phyloP scores from a whole-genome alignment of 1,140 invertebrate genomes.

The Caenorhabditis briggsae region DNA sequence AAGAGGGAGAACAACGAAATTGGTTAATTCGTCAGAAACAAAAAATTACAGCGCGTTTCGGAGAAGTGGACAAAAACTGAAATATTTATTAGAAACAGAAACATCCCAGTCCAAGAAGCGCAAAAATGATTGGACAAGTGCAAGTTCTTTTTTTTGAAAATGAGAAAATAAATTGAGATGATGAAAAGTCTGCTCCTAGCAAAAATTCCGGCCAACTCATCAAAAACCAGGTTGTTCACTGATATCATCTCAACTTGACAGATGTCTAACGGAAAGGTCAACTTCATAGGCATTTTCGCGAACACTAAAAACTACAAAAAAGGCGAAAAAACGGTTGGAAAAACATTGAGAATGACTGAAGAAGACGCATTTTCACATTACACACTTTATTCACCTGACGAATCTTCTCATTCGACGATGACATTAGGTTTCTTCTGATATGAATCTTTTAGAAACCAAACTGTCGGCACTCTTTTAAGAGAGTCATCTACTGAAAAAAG shows the following conservation, averaged over 20 bases:
- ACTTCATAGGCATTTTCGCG: not conserved
- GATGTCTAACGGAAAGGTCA: constrained; percentile 36
- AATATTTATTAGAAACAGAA: not conserved
- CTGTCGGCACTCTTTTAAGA: not conserved
- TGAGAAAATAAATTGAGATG: too few species aligned
- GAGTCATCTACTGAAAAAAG: too few species aligned
- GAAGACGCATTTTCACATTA: constrained; percentile 13
- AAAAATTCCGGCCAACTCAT: too few species aligned
- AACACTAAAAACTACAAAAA: not conserved
- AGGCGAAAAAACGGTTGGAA: constrained; percentile 1
- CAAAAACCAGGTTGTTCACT: not conserved
- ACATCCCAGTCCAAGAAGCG: not conserved
- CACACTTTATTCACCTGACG: constrained; percentile 28
- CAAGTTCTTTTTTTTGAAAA: not conserved
- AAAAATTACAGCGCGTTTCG: not conserved
- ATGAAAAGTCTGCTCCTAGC: too few species aligned
- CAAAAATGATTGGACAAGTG: not conserved
- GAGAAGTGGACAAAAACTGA: not conserved
- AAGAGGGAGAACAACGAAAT: not conserved
- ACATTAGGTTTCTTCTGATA: constrained; percentile 27
- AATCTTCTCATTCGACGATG: constrained; percentile 8
- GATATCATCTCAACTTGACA: not conserved
- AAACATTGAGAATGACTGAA: constrained; percentile 10
- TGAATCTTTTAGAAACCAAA: constrained; percentile 25
- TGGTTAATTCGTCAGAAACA: not conserved